Percentiles rank a stretch among this genome's conserved stretches.
phyloP scores from a whole-genome alignment of 2,797 vertebrate species.

The Novumbra hubbsi region DNA sequence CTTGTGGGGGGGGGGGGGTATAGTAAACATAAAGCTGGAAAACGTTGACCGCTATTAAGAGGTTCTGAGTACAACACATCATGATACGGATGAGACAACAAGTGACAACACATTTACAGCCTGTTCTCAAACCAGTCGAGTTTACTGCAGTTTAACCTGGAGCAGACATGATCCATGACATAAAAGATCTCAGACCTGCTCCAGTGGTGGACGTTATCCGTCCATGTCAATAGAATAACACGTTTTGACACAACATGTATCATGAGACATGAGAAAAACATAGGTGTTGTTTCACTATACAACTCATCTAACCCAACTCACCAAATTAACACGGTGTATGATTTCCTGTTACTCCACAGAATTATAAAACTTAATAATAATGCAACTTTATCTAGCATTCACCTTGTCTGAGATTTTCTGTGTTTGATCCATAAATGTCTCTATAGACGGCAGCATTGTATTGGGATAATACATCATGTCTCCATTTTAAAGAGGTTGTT shows the following conservation, averaged over 20 bases:
- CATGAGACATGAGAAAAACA: slow-evolving; percentile 42
- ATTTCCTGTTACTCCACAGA: background rate
- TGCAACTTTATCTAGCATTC: background rate
- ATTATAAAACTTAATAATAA: background rate
- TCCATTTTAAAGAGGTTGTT: background rate
- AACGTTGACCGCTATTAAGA: background rate
- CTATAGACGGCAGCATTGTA: background rate
- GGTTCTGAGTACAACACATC: background rate
- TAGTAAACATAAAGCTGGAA: slow-evolving; percentile 14
- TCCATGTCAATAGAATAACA: slow-evolving; percentile 57
- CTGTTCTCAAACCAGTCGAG: slow-evolving; percentile 16
- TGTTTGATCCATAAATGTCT: background rate
- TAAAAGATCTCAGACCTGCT: background rate
- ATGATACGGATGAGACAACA: slow-evolving; percentile 27
- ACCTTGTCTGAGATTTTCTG: background rate
- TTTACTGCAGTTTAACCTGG: background rate
- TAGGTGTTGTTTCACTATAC: too few relatives aligned
- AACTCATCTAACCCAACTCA: too few relatives aligned
- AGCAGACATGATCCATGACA: background rate
- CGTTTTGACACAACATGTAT: slow-evolving; percentile 52
- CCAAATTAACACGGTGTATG: background rate
- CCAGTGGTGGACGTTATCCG: slow-evolving; percentile 47
- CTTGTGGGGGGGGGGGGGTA: background rate
- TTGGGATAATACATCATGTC: background rate
- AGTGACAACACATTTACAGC: slow-evolving; percentile 55